Evolutionary conservation across 1,140 invertebrate species (phyloP).

Genomic region (Coenobita brevimanus): DNA sequence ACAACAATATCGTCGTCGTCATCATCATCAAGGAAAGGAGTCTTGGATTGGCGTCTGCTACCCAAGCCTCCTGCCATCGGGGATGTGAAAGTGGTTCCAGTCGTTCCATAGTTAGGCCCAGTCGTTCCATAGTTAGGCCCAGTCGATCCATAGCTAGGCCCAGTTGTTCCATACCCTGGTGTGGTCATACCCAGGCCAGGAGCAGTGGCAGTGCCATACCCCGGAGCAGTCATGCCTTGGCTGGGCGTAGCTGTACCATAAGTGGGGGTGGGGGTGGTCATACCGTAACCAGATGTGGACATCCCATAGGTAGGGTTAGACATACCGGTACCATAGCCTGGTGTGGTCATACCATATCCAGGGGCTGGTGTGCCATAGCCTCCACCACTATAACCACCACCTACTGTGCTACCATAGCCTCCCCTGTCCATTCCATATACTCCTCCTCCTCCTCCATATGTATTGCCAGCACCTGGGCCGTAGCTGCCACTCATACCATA

Average conservation of each 20-base stretch:
- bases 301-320: background rate
- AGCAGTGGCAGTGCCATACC: background rate
- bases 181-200: no score
- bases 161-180: no score
- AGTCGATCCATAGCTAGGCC: no score
- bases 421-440: background rate
- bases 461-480: background rate
- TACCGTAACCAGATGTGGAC: no score
- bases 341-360: background rate
- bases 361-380: background rate
- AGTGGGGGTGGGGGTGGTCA: background rate
- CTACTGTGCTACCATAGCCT: background rate
- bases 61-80: no score
- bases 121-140: no score
- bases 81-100: no score
- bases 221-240: background rate
- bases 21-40: no score
- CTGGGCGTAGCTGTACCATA: conserved; percentile 3
- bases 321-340: background rate
- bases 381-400: background rate
- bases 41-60: no score
- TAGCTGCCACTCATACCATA: background rate
- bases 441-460: background rate
- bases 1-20: no score
- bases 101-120: no score